Conservation (phyloP, 2,797 vertebrate genomes). For the Fratercula arctica region DNA sequence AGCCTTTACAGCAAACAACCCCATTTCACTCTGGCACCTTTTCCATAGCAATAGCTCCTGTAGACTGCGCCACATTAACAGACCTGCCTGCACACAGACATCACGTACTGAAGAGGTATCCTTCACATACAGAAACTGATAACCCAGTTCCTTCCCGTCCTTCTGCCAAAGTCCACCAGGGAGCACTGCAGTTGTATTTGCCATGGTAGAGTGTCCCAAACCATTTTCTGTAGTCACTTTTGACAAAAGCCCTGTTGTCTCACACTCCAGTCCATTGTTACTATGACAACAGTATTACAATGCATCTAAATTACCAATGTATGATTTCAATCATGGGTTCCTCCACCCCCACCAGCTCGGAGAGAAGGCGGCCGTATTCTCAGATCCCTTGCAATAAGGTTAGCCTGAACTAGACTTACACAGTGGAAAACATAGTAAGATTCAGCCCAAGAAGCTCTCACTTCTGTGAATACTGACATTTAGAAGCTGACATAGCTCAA, state of each 20-base stretch:
- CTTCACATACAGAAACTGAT: rapidly evolving
- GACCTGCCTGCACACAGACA: neutral
- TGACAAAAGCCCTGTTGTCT: constrained; percentile 1
- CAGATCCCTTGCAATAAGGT: neutral
- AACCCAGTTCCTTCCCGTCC: neutral
- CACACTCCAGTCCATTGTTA: neutral
- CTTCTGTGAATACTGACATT: neutral
- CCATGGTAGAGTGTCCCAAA: neutral
- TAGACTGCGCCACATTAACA: neutral
- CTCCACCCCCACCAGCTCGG: neutral
- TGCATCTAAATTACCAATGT: neutral
- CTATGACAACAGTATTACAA: neutral
- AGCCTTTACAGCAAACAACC: neutral
- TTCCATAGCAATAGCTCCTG: neutral
- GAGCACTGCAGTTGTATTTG: neutral
- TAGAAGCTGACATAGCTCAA: neutral
- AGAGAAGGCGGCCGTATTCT: neutral
- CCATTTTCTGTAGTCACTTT: neutral
- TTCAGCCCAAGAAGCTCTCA: neutral
- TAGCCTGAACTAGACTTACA: neutral
- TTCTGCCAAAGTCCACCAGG: neutral
- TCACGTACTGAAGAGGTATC: neutral
- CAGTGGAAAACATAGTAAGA: neutral
- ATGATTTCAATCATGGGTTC: neutral
- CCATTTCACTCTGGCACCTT: neutral